phyloP scores from a whole-genome alignment of 2,113 vertebrate genomes.

The Sorex fumeus region DNA sequence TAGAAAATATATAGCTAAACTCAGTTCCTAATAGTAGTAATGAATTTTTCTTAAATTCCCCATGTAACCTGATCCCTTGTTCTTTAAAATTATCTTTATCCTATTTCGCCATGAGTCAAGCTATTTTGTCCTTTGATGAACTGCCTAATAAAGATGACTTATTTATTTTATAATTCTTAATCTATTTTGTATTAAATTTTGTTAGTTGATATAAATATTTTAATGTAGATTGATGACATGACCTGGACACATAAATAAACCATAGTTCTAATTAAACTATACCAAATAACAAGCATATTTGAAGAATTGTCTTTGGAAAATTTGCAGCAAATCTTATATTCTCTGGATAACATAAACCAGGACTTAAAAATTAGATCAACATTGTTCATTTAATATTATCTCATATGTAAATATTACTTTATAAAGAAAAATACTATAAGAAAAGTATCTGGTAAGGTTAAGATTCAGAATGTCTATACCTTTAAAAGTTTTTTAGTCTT shows the following conservation, averaged over 20 bases:
- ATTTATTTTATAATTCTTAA: constrained; percentile 37
- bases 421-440: not conserved
- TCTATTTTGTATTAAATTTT: constrained; percentile 49
- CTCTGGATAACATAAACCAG: constrained; percentile 7
- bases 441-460: not conserved
- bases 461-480: not conserved
- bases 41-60: not conserved
- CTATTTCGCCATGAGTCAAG: not conserved
- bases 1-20: not conserved
- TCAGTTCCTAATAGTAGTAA: not conserved
- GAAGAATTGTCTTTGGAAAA: constrained; percentile 30
- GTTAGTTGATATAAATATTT: not conserved
- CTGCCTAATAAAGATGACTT: not conserved
- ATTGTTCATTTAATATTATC: not conserved
- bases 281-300: not conserved
- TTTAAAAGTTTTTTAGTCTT: not conserved
- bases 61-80: not conserved
- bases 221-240: not conserved
- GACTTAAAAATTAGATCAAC: constrained; percentile 36
- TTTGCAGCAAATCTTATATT: not conserved
- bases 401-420: not conserved
- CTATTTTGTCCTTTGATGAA: constrained; percentile 42
- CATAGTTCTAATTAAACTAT: constrained; percentile 36
- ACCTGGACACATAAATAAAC: constrained; percentile 48
- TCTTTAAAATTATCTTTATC: not conserved